Base-by-base conservation (phyloP, 2,888 invertebrate species). In the Lasioglossum zephyrum region DNA sequence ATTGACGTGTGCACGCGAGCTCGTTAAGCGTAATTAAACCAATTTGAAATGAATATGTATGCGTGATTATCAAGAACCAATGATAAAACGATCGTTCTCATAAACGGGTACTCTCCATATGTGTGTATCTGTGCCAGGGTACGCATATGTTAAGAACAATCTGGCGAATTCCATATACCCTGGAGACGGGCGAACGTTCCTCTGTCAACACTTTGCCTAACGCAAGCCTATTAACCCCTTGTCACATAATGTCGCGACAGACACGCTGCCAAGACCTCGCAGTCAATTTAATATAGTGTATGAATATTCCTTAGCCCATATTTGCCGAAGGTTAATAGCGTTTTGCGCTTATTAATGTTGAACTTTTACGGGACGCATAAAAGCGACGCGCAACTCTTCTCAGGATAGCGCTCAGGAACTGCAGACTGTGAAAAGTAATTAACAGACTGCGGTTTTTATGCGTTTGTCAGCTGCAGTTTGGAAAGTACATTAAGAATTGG, bases 1-100 rank as follows among this genome's bases (percentile, higher is more conserved):
- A 78, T 81, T 57, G 57, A 66, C 26, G 63, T 6, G 76, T 41
- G n/a, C 36, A 49, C 41, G 41, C 53, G 70, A 16, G 69, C 69
- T 41, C 77, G 80, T 85, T 69, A 80, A 85, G 77, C 70, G 73
- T 76, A 66, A 85, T 85, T 81, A 73, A 75, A 85, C 57, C 41
- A 36, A 77, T 74, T 63, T 18, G 49, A 53, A 63, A 77, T 77
- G 74, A 84, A 66, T 75, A 80, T 70, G 49, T 5, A 79, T 49
- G 47, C 47, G 66, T 31, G 63, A 79, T 86, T 74, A 86, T 84
- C 84, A 79, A 79, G 76, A 79, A 85, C 49, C 39, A 69, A 69
- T 63, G 74, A 44, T 75, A 80, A 81, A 85, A 80, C 57, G 74
- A 75, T 77, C 66, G 39, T 77, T 85, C 78, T 72, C 53, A 66